Conservation (phyloP, 2,797 vertebrate species). For the Chelon auratus region DNA sequence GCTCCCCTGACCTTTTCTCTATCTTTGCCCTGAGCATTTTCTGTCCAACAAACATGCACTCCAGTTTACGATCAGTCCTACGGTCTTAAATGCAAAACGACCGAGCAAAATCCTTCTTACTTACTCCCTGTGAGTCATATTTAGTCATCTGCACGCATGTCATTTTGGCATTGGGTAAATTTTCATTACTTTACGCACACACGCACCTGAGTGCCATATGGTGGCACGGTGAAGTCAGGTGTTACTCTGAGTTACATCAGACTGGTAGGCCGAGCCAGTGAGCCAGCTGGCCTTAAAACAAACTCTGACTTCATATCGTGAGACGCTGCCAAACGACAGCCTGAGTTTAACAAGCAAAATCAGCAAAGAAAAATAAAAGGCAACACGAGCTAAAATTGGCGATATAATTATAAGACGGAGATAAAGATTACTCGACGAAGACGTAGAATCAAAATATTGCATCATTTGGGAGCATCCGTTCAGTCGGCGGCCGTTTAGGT, state of each 20-base stretch:
- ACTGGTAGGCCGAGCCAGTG: slow-evolving; percentile 47
- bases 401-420: background rate
- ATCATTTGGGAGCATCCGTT: background rate
- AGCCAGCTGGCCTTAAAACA: slow-evolving; percentile 68
- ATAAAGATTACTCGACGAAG: background rate
- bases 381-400: background rate
- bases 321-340: slow-evolving; percentile 54
- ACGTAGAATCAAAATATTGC: background rate
- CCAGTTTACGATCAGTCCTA: background rate
- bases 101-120: background rate
- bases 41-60: background rate
- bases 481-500: background rate
- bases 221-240: slow-evolving; percentile 44
- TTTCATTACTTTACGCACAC: slow-evolving; percentile 22
- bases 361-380: slow-evolving; percentile 33
- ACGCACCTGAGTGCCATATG: slow-evolving; percentile 53
- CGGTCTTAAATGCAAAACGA: background rate
- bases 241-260: slow-evolving; percentile 69
- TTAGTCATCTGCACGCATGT: slow-evolving; percentile 18
- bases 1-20: slow-evolving; percentile 19
- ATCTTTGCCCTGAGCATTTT: background rate
- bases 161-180: slow-evolving; percentile 30
- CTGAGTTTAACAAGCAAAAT: slow-evolving; percentile 40
- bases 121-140: slow-evolving; percentile 5
- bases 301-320: slow-evolving; percentile 57